These are phyloP conservation scores for Salvelinus namaycush DNA, from an alignment of 2,113 vertebrate genomes.

Conservation along the genomic window DNA sequence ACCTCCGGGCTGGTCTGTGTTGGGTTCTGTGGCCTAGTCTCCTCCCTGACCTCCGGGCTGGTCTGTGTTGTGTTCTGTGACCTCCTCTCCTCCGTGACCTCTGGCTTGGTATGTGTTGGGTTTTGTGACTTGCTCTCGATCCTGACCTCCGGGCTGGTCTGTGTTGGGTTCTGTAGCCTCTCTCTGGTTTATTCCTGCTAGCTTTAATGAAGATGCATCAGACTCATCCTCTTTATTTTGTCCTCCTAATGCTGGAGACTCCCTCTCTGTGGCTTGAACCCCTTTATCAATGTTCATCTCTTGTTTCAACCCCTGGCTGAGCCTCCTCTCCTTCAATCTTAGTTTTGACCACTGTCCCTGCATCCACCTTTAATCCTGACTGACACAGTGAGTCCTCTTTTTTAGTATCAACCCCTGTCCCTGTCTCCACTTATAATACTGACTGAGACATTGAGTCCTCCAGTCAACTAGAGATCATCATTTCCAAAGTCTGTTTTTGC, in stretches of 20 bases:
- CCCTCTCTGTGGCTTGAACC: not conserved
- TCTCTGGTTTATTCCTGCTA: not conserved
- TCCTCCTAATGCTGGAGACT: not conserved
- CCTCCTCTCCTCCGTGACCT: too few relatives aligned
- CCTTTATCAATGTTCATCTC: not conserved
- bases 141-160: not conserved
- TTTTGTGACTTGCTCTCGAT: not conserved
- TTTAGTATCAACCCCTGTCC: too few relatives aligned
- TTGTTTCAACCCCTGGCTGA: not conserved
- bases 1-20: too few relatives aligned
- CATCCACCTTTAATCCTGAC: not conserved
- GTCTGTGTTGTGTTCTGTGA: too few relatives aligned
- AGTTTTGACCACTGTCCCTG: accelerated
- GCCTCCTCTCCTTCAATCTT: not conserved
- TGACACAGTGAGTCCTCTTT: not conserved
- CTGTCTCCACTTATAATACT: too few relatives aligned
- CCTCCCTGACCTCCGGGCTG: too few relatives aligned
- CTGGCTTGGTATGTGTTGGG: too few relatives aligned
- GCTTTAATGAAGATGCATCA: not conserved
- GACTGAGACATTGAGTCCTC: too few relatives aligned
- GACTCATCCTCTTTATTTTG: not conserved
- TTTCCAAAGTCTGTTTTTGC: too few relatives aligned
- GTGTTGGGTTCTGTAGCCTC: not conserved
- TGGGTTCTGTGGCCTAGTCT: too few relatives aligned
- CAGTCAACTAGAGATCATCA: too few relatives aligned